These are phyloP conservation scores for Leucoma salicis DNA, from an alignment of 2,888 invertebrate species.

Conservation along the genomic window DNA sequence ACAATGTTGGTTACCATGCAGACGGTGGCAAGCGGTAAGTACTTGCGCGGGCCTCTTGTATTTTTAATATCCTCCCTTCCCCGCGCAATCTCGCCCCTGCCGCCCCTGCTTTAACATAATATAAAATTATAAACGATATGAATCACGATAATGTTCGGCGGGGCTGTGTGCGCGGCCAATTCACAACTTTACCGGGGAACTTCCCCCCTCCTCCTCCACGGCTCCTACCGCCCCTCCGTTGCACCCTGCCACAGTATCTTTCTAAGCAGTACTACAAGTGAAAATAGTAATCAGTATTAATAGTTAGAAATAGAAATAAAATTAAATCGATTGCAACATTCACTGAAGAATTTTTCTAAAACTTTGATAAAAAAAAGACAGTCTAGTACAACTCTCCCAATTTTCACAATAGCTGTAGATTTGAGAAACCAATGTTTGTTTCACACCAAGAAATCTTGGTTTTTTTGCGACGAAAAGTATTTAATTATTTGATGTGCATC, in stretches of 20 bases:
- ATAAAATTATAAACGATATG: slow-evolving; percentile 82
- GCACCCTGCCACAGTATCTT: slow-evolving; percentile 35
- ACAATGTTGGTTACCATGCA: slow-evolving; percentile 73
- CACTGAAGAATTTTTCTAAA: too few species aligned
- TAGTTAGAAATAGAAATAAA: too few species aligned
- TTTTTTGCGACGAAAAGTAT: too few species aligned
- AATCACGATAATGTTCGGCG: slow-evolving; percentile 79
- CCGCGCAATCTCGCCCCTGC: slow-evolving; percentile 28
- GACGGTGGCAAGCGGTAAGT: slow-evolving; percentile 62
- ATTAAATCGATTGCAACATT: too few species aligned
- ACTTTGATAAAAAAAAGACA: too few species aligned
- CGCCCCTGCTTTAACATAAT: slow-evolving; percentile 76
- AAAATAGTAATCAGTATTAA: too few species aligned
- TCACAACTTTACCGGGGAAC: slow-evolving; percentile 72
- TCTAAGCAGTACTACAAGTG: slow-evolving; percentile 21
- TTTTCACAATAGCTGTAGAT: too few species aligned
- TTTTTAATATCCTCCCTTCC: slow-evolving; percentile 73
- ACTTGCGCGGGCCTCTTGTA: slow-evolving; percentile 68
- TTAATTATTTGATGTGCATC: too few species aligned
- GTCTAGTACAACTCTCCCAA: too few species aligned
- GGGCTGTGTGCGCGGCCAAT: slow-evolving; percentile 74
- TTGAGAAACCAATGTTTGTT: too few species aligned
- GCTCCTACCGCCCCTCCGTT: slow-evolving; percentile 41
- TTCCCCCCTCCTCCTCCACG: slow-evolving; percentile 46
- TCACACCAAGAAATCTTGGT: too few species aligned